Conservation (phyloP, 2,113 vertebrate species). For the Leucosticte australis region DNA sequence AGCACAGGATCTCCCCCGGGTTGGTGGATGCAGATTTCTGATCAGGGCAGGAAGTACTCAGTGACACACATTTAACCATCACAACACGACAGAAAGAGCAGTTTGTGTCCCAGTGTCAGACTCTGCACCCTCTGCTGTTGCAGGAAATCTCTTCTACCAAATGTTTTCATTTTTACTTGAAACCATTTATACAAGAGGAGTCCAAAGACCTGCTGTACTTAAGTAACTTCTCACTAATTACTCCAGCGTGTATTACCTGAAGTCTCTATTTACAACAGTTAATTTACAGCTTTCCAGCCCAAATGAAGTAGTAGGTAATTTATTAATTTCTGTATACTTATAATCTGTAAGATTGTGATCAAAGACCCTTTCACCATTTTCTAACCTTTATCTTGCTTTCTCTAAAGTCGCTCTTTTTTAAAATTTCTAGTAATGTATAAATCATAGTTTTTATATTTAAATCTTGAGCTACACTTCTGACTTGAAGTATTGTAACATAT, state of each 20-base stretch:
- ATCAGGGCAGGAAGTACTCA: background rate
- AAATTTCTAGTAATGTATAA: conserved; percentile 76
- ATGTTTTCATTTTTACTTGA: conserved; percentile 49
- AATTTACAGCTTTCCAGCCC: conserved; percentile 28
- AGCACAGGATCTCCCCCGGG: background rate
- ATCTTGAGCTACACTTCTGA: conserved; percentile 67
- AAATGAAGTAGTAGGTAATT: conserved; percentile 41
- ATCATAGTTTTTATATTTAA: conserved; percentile 81
- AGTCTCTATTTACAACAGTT: conserved; percentile 1
- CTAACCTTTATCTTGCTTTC: conserved; percentile 67
- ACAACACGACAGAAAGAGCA: background rate
- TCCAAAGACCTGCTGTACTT: conserved; percentile 65
- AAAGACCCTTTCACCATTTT: conserved; percentile 58
- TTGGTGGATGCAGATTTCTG: background rate
- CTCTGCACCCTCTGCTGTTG: background rate
- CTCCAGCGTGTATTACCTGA: background rate
- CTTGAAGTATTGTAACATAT: conserved; percentile 61
- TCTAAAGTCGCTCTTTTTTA: conserved; percentile 71
- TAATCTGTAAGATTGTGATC: conserved; percentile 40
- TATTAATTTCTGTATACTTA: conserved; percentile 29
- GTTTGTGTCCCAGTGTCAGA: background rate
- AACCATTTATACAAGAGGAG: conserved; percentile 34
- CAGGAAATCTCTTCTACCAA: background rate
- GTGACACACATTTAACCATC: background rate
- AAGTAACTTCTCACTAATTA: conserved; percentile 20